Base-by-base conservation (phyloP, 2,888 invertebrate species). In the Cactoblastis cactorum region DNA sequence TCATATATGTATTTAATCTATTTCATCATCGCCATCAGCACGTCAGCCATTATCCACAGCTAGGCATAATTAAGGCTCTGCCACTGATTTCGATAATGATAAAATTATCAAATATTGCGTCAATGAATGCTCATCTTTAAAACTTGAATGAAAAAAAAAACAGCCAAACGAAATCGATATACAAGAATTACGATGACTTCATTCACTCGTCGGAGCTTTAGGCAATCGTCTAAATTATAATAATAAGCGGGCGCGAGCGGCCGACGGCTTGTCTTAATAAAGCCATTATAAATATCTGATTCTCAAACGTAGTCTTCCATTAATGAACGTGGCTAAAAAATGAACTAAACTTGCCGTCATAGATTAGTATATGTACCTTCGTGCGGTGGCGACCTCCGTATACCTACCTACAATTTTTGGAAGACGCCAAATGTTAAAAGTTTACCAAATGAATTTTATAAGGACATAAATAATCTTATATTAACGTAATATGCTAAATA, bases 191-290 rank as follows among this genome's bases (percentile, higher is more conserved):
- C 74, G 84, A 88, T 87, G 88, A 86, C 88, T 89, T 88, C 84
- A 89, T 89, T 84, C 76, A 64, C 63, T 63, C 72, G 68, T 66
- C 65, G 71, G 69, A 74, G 83, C 86, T 88, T 84, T 83, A 75
- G 87, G 86, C 85, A 86, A 75, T 81, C 84, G 83, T 85, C 86
- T 88, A 86, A 83, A 88, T 89, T 88, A 89, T 83, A 82, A 86
- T 88, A 89, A 89, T 88, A 89, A 88, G 81, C 83, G 87, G 84
- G 85, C 80, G 85, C 83, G 84, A 83, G 80, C 78, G 76, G 71
- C 65, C 77, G 75, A 80, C 80, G 74, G 80, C 76, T 76, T 70
- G 80, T 78, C 83, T 87, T 87, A 85, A 89, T 89, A 87, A 86
- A 89, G 89, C 80, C 83, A 89, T 89, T 88, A 88, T 82, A 87